A percentile compares a stretch with the other conserved stretches of the same genome.
These are phyloP conservation scores for Ceraclea dissimilis DNA, from an alignment of 2,888 invertebrate species.

Conservation along the genomic window DNA sequence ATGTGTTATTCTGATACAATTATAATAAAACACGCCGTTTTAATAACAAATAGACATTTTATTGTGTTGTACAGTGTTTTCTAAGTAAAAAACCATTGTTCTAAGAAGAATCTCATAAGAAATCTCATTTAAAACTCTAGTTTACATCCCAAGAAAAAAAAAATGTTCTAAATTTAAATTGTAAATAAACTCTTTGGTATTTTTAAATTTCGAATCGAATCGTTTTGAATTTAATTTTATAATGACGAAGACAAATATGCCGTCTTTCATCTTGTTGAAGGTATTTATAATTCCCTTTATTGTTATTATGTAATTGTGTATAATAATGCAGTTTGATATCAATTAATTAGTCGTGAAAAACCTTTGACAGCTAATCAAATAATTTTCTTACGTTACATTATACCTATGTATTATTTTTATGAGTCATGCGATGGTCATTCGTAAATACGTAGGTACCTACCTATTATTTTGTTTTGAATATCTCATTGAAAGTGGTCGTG, in stretches of 20 bases:
- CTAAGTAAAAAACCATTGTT: slow-evolving; percentile 17
- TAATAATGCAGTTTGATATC: too few species aligned
- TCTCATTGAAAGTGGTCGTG: slow-evolving; percentile 7
- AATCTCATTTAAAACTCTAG: neutral
- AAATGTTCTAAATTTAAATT: neutral
- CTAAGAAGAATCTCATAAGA: slow-evolving; percentile 7
- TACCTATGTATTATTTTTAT: too few species aligned
- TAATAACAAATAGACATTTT: slow-evolving; percentile 7
- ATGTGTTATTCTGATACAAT: neutral
- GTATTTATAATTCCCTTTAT: slow-evolving; percentile 29
- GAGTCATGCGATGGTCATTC: too few species aligned
- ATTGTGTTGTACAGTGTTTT: slow-evolving; percentile 6
- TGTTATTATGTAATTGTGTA: neutral
- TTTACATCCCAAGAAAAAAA: neutral
- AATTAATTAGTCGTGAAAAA: neutral
- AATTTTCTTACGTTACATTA: too few species aligned
- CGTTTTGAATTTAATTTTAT: slow-evolving; percentile 28
- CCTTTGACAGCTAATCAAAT: too few species aligned
- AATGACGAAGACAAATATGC: slow-evolving; percentile 52
- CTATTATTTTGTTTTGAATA: neutral
- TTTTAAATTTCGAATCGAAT: neutral
- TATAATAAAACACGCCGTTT: neutral
- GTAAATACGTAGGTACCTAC: too few species aligned
- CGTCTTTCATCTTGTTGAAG: slow-evolving; percentile 50
- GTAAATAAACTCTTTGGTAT: neutral